Evolutionary conservation across 2,888 invertebrate species (phyloP).

Genomic region (Rugalucina vietnamica): DNA sequence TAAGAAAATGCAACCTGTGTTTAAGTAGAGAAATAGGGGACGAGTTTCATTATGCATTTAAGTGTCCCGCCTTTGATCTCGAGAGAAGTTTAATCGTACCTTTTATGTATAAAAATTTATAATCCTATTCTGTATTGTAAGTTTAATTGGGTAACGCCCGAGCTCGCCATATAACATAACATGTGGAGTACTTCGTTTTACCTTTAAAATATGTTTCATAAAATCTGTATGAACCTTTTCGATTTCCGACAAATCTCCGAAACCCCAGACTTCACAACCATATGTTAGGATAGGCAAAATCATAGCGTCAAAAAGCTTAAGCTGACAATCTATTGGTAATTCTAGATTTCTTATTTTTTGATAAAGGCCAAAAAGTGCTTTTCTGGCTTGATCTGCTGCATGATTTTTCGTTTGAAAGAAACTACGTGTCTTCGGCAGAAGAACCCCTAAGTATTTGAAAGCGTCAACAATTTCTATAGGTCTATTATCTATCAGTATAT

Average conservation of each 20-base stretch:
- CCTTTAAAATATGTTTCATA: neutral
- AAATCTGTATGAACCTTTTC: slow-evolving; percentile 1
- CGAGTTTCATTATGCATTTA: no score
- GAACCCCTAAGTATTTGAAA: neutral
- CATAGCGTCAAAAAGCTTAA: neutral
- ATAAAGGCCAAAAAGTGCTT: neutral
- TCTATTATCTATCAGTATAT: neutral
- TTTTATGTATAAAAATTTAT: no score
- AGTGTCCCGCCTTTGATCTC: no score
- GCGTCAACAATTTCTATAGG: neutral
- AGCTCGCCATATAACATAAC: neutral
- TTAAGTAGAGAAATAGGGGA: no score
- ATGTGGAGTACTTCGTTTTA: neutral
- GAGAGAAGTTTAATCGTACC: no score
- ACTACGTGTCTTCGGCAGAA: neutral
- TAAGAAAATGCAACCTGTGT: no score
- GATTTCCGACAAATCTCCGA: neutral
- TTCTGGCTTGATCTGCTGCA: neutral
- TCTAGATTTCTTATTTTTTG: neutral
- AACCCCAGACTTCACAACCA: neutral
- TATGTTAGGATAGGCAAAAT: neutral
- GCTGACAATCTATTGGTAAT: neutral
- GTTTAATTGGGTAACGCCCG: neutral
- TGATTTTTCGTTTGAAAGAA: neutral
- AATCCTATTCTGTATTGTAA: neutral